Base-by-base conservation (phyloP, 2,113 vertebrate species). In the Peromyscus polionotus region DNA sequence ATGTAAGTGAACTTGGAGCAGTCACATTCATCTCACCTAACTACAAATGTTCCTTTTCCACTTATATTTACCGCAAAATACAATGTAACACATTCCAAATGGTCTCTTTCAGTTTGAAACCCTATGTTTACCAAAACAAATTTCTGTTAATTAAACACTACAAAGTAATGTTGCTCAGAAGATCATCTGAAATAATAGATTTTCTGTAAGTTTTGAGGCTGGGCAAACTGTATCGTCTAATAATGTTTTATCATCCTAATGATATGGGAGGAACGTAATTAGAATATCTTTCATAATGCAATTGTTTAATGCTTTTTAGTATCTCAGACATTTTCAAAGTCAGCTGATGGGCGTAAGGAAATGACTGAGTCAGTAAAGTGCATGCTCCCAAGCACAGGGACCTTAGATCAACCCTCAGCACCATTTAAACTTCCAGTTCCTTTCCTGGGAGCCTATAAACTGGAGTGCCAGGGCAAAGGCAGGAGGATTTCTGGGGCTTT, bases 171-270 rank as follows among this genome's bases (percentile, higher is more conserved):
- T 85, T 96, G 7, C 22, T 87, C 91, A 59, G 0, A 10, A 88
- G 6, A 51, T 94, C 76, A 61, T 20, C 75, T 36, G 24, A 90
- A 92, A 91, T 93, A 68, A 39, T 59, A 67, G n/a, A 79, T 68
- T 87, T 94, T 61, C 33, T 63, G 51, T 88, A 61, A 39, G 24
- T 63, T 92, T 94, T 80, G 54, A 90, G 57, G 83, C 22, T 6
- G 59, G 3, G 68, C 0, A 77, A 94, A 12, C 9, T 63, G 6
- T 13, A 19, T 45, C 8, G 72, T 8, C 22, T 88, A 91, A 72
- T 13, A 94, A 28, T 45, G 90, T 95, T 94, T 28, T 63, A 28
- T 91, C 61, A 88, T 73, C 95, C n/a, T 90, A 96, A 88, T 92
- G 76, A 79, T 54, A 4, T 88, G 9, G 54, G 39, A 91, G 16